These are phyloP conservation scores for mouse (Mus musculus) DNA, from an alignment of 2,113 vertebrate genomes.

Conservation along the genomic window GRCm39 chr16:34545001-34545500, in stretches of 20 bases:
- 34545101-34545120: background rate
- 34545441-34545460: conserved; percentile 6
- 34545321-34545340: background rate
- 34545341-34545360: background rate
- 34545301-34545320: background rate
- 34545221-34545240: background rate
- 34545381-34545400: background rate
- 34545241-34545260: background rate
- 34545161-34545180: background rate
- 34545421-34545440: background rate
- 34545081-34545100: background rate
- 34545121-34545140: background rate
- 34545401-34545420: background rate
- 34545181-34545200: background rate
- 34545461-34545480: background rate
- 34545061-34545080: conserved; percentile 19
- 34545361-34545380: background rate
- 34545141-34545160: background rate
- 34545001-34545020: conserved; percentile 27
- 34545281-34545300: background rate
- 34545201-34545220: background rate
- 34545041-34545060: conserved; percentile 35
- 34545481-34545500: conserved; percentile 12
- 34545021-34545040: conserved; percentile 59
- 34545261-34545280: background rate